phyloP scores from a whole-genome alignment of 2,113 vertebrate species.

The Brachyistius frenatus region DNA sequence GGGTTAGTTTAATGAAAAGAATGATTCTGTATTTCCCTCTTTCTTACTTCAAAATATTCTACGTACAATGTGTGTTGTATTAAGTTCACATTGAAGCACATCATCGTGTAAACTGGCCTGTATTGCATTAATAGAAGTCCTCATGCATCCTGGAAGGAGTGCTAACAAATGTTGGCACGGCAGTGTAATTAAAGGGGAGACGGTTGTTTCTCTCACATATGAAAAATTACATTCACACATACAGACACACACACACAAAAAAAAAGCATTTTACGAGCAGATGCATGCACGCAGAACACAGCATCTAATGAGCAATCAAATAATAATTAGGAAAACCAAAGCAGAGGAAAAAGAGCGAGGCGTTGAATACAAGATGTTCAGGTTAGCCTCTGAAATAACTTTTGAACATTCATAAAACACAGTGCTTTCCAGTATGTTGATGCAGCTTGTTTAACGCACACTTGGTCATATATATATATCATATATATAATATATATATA shows the following conservation, averaged over 20 bases:
- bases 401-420: too few relatives aligned
- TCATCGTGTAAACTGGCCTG: not conserved
- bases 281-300: constrained; percentile 69
- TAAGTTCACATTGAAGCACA: not conserved
- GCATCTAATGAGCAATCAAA: constrained; percentile 85
- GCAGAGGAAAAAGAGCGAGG: constrained; percentile 54
- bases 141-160: constrained; percentile 36
- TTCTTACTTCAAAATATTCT: not conserved
- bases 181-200: constrained; percentile 70
- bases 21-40: constrained; percentile 21
- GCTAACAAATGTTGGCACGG: constrained; percentile 63
- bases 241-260: not conserved
- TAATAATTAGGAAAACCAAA: constrained; percentile 82
- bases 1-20: constrained; percentile 65
- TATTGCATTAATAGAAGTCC: constrained; percentile 21
- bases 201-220: constrained; percentile 50
- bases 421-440: too few relatives aligned
- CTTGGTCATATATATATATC: too few relatives aligned
- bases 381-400: constrained; percentile 47
- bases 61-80: not conserved
- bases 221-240: constrained; percentile 41
- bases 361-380: constrained; percentile 74
- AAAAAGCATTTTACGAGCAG: constrained; percentile 68
- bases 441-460: too few relatives aligned
- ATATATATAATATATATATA: too few relatives aligned